Evolutionary conservation across 1,140 invertebrate genomes (phyloP).

Genomic region (Pachypeltis micranthus): DNA sequence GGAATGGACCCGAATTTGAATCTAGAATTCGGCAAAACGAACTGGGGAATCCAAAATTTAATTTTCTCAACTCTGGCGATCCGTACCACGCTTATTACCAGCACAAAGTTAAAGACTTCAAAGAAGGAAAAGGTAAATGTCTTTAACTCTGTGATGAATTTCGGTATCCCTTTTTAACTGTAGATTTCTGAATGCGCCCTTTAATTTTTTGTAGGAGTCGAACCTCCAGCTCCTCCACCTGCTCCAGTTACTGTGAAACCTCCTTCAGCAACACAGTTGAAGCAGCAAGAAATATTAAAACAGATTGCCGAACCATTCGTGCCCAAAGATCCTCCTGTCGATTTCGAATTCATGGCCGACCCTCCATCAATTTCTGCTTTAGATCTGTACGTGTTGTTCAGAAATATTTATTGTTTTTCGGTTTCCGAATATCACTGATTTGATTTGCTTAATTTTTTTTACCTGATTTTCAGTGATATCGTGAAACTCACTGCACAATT

Average conservation of each 20-base stretch:
- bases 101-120: conserved; percentile 93
- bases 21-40: conserved; percentile 93
- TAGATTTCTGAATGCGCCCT: neutral
- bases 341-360: conserved; percentile 97
- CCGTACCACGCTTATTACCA: conserved; percentile 99
- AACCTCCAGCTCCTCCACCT: conserved; percentile 22
- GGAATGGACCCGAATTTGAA: conserved; percentile 98
- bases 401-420: neutral
- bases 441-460: conserved; percentile 32
- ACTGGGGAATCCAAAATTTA: conserved; percentile 93
- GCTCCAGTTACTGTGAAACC: conserved; percentile 6
- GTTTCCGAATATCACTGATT: conserved; percentile 26
- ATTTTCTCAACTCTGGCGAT: conserved; percentile 91
- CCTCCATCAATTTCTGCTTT: conserved; percentile 97
- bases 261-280: conserved; percentile 56
- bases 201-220: conserved; percentile 25
- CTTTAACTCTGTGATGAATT: conserved; percentile 10
- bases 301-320: conserved; percentile 73
- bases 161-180: conserved; percentile 3
- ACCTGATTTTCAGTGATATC: conserved; percentile 73
- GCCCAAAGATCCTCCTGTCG: conserved; percentile 87
- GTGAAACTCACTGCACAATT: conserved; percentile 98
- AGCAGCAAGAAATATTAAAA: conserved; percentile 80
- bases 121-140: conserved; percentile 69
- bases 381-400: conserved; percentile 61